These are phyloP conservation scores for Ptychochromis oligacanthus DNA, from an alignment of 2,113 vertebrate genomes.

Conservation along the genomic window DNA sequence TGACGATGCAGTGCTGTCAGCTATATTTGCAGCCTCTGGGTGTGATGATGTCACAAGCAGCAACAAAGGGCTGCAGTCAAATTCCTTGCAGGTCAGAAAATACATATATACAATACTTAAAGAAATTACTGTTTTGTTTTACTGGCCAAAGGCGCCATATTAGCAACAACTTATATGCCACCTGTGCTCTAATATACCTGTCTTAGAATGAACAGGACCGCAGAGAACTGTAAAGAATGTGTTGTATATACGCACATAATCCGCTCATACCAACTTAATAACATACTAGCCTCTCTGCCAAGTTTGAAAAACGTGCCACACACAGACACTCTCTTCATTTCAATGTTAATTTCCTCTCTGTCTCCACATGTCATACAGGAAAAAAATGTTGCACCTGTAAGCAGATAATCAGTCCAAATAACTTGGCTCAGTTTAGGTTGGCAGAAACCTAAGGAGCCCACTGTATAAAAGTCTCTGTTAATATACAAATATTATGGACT, in stretches of 20 bases:
- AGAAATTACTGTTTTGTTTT: neutral
- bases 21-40: neutral
- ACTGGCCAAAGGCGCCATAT: neutral
- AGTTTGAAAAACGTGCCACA: constrained; percentile 40
- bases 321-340: constrained; percentile 26
- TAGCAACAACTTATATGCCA: neutral
- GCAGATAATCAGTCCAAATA: constrained; percentile 28
- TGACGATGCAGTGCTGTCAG: constrained; percentile 8
- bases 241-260: constrained; percentile 24
- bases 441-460: constrained; percentile 13
- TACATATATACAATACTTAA: neutral
- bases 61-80: neutral
- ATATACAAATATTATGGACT: constrained; percentile 39
- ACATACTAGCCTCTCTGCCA: constrained; percentile 24
- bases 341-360: constrained; percentile 53
- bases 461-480: constrained; percentile 8
- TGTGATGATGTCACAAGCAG: neutral
- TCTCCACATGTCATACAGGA: constrained; percentile 1
- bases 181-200: neutral
- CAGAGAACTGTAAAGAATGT: constrained; percentile 29
- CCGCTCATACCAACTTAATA: constrained; percentile 16
- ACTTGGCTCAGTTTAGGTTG: constrained; percentile 34
- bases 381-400: constrained; percentile 32
- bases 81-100: neutral
- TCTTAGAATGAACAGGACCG: neutral